A percentile compares a stretch with the other conserved stretches of the same genome.
Conservation (phyloP, 2,113 vertebrate genomes). For the Suncus etruscus region DNA sequence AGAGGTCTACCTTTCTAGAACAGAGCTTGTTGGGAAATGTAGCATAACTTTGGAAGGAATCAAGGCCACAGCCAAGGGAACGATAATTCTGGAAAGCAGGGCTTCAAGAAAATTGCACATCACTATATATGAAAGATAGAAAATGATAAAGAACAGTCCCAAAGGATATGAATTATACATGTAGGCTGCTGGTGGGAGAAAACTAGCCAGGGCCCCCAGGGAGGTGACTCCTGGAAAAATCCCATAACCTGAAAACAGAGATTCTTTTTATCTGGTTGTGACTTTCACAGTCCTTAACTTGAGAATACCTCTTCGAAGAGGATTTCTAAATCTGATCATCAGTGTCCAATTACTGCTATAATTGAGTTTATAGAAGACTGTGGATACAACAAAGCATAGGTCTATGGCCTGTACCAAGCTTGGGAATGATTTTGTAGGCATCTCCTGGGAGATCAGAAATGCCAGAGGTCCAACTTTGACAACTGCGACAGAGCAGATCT, state of each 20-base stretch:
- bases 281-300: rapidly evolving
- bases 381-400: background rate
- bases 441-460: too few relatives aligned
- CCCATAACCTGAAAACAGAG: background rate
- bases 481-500: too few relatives aligned
- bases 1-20: rapidly evolving
- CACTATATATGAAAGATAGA: background rate
- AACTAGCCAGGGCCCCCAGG: background rate
- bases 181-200: background rate
- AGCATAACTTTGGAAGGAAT: background rate
- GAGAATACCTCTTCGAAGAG: background rate
- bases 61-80: background rate
- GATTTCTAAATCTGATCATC: background rate
- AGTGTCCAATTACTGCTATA: background rate
- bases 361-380: background rate
- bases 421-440: too few relatives aligned
- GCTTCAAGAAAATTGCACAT: background rate
- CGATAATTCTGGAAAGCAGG: background rate
- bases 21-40: background rate
- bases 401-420: rapidly evolving
- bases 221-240: rapidly evolving
- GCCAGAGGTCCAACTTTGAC: too few relatives aligned
- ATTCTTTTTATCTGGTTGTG: background rate
- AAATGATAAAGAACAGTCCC: background rate
- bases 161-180: background rate